Evolutionary conservation across 2,888 invertebrate species (phyloP), one percentile per base, ranked within the genome.

Genomic region (Lycophotia porphyrea): DNA sequence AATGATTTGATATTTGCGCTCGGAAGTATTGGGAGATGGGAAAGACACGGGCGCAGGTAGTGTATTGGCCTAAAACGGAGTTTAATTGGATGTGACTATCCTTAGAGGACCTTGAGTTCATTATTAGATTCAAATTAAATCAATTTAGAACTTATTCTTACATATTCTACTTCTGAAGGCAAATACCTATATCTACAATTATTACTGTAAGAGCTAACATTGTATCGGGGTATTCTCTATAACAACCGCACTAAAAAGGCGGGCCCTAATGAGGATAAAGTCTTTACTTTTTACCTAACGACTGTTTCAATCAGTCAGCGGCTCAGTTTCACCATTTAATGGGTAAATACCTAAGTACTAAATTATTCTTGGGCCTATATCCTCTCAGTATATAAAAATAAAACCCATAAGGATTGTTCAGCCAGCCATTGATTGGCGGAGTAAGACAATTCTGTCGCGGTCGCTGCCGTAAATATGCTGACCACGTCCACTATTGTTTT

Each of bases 401-500:
- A 85, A 84, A 76, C 44, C 55, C 52, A 68, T 75, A 77, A 73
- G 55, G 65, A 80, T 80, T 84, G 78, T 85, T 77, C 72, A 77
- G 64, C 68, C 66, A 64, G 74, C 74, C 84, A 89, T 90, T 92
- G 91, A 93, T 93, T 93, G 90, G 90, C 91, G 82, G 84, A 89
- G 71, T 79, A 74, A 84, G 91, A 91, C 90, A 88, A 85, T 90
- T 81, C 85, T 89, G 90, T 91, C 88, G 87, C 89, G 77, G 82
- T 80, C 84, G 73, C 85, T 82, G 81, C 74, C 61, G 79, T 85
- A 81, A 87, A 89, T 89, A 93, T 94, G 91, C 93, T 74, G 88
- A 81, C 89, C 94, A 93, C 94, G 93, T 94, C 87, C 91, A 87
- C 94, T 91, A 93, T 94, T 94, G 93, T 94, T 93, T 93, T 92